Evolutionary conservation across 2,797 vertebrate genomes (phyloP), one percentile per base, ranked within the genome.

Genomic region (Allobates femoralis): DNA sequence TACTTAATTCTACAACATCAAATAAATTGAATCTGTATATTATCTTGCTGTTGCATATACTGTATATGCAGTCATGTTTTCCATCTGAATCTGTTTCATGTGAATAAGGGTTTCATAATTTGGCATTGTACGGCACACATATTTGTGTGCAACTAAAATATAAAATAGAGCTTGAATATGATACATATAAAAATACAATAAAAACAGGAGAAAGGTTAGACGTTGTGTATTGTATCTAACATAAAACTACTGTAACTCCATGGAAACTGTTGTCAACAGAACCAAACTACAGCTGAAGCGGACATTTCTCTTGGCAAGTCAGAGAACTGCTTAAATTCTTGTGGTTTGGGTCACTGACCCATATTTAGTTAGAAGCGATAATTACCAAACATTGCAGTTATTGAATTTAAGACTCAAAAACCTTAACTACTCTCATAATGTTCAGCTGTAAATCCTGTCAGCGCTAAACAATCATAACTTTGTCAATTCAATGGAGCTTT

Each of bases 291-390:
- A 62, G 23, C 6, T 41, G 78, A 80, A 64, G 62, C 53, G 37
- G 71, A 77, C 21, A 50, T 67, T 83, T 77, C 60, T 58, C 53
- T 83, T 87, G 86, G 86, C 86, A 87, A 28, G 51, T 69, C 19
- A 71, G 51, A 69, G 64, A 83, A 14, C 37, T 10, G 60, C 64
- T 41, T 79, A 83, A 83, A 37, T 10, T 60, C 46, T 50, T 60
- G 84, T 32, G 66, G 34, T 85, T 79, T 64, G 34, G 81, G 81
- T 83, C 81, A 83, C 5, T 75, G 53, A 79, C 86, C 85, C 26
- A 26, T 3, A 62, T 83, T 79, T 26, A 60, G 37, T 79, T 81
- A 34, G 18, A 78, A 87, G 80, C 23, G 32, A 50, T 83, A 53
- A 69, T 78, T 87, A 83, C 62, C n/a, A 77, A 41, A 60, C 14